Percentiles rank a stretch among this genome's conserved stretches.
These are phyloP conservation scores for Archips xylosteana DNA, from an alignment of 2,888 invertebrate genomes.

Conservation along the genomic window DNA sequence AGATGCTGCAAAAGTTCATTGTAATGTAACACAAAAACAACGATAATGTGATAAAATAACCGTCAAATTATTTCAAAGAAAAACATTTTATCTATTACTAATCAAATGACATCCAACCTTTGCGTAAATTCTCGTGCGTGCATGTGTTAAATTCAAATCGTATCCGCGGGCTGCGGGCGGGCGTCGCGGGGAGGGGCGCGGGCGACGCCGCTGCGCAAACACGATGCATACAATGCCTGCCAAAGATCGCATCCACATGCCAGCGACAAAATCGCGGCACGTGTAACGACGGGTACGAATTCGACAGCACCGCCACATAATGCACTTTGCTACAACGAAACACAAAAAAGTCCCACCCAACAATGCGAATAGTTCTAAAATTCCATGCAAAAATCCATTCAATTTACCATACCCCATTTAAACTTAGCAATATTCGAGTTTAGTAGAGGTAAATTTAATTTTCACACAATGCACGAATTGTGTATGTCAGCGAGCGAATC, in stretches of 20 bases:
- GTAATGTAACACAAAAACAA: neutral
- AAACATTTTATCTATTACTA: constrained; percentile 39
- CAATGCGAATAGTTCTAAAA: neutral
- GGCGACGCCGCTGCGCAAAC: constrained; percentile 70
- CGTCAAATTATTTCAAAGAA: neutral
- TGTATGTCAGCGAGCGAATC: constrained; percentile 44
- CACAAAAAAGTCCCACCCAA: neutral
- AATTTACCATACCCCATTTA: neutral
- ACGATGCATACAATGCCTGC: constrained; percentile 83
- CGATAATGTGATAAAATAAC: neutral
- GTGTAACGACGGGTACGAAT: constrained; percentile 80
- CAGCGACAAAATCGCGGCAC: constrained; percentile 77
- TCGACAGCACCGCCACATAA: constrained; percentile 47
- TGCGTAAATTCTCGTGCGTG: constrained; percentile 57
- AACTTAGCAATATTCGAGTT: neutral
- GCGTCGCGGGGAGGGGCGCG: constrained; percentile 45
- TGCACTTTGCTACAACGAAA: constrained; percentile 47
- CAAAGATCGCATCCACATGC: constrained; percentile 77
- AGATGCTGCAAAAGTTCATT: neutral
- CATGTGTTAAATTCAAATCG: constrained; percentile 58
- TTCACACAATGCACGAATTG: constrained; percentile 12
- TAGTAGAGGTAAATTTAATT: neutral
- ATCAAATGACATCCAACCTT: constrained; percentile 46
- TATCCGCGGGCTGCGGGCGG: constrained; percentile 45
- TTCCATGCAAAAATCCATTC: neutral